phyloP scores from a whole-genome alignment of 2,888 invertebrate species.

The Argyresthia albistria region DNA sequence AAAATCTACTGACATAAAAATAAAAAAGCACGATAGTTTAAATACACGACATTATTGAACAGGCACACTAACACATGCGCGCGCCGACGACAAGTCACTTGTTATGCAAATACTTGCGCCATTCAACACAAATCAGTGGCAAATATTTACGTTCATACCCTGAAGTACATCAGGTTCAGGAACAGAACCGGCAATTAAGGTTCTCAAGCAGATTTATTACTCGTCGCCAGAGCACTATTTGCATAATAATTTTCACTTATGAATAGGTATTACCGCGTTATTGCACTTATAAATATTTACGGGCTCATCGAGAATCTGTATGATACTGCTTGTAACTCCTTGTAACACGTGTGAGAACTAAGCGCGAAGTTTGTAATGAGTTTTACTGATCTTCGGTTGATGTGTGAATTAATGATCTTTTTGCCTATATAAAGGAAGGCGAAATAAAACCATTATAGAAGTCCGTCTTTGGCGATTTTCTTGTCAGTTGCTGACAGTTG shows the following conservation, averaged over 20 bases:
- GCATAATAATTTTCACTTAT: conserved; percentile 72
- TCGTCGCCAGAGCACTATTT: conserved; percentile 54
- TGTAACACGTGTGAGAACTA: too few species aligned
- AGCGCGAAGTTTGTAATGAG: too few species aligned
- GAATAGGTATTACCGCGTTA: conserved; percentile 67
- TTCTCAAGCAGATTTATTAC: conserved; percentile 40
- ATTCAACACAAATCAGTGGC: conserved; percentile 29
- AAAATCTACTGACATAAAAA: too few species aligned
- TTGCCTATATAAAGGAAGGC: too few species aligned
- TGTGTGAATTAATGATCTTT: too few species aligned
- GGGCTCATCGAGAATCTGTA: conserved; percentile 25
- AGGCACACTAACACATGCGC: too few species aligned
- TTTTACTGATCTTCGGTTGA: too few species aligned
- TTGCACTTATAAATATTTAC: conserved; percentile 69
- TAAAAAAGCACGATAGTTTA: too few species aligned
- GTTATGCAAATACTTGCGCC: conserved; percentile 23
- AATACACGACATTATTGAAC: too few species aligned
- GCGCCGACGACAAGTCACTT: conserved; percentile 9
- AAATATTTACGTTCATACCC: conserved; percentile 17
- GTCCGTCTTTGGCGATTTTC: conserved; percentile 38
- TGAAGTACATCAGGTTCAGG: conserved; percentile 11
- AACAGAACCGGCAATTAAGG: conserved; percentile 38
- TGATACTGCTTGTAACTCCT: conserved; percentile 27
- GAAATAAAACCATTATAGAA: conserved; percentile 13
- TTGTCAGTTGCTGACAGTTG: conserved; percentile 46